A percentile compares a stretch with the other conserved stretches of the same genome.
Evolutionary conservation across 2,113 vertebrate genomes (phyloP).

Genomic region (Alligator mississippiensis): DNA sequence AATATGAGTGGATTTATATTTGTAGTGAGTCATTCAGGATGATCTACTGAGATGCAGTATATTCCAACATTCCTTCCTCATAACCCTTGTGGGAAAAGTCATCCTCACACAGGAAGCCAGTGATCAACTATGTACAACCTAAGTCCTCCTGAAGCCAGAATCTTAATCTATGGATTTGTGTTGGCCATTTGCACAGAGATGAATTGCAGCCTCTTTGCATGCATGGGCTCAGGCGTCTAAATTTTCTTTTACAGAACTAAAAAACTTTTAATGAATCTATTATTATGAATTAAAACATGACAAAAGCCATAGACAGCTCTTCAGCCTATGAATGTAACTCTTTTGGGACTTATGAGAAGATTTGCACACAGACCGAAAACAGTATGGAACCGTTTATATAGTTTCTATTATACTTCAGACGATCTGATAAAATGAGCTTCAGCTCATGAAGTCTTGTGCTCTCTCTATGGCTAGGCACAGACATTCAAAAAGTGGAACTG

Average conservation of each 20-base stretch:
- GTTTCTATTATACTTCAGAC: too few relatives aligned
- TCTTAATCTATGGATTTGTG: not conserved
- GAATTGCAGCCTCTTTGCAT: not conserved
- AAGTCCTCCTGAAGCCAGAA: not conserved
- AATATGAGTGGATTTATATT: not conserved
- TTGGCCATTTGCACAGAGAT: not conserved
- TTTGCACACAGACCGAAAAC: fast-evolving
- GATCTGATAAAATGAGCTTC: too few relatives aligned
- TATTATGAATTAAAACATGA: not conserved
- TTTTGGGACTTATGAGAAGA: not conserved
- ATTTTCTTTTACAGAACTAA: not conserved
- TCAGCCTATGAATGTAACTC: not conserved
- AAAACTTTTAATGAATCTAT: not conserved
- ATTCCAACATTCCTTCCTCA: not conserved
- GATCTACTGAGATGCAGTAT: not conserved
- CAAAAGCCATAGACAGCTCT: not conserved
- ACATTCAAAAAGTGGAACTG: too few relatives aligned
- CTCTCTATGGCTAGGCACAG: too few relatives aligned
- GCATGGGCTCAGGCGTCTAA: not conserved
- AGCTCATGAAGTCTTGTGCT: too few relatives aligned
- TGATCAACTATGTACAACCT: not conserved
- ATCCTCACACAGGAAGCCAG: not conserved
- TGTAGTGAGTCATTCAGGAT: not conserved
- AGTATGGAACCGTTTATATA: not conserved
- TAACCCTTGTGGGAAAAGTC: not conserved